Evolutionary conservation across 2,797 vertebrate species (phyloP).

Genomic region (Phylloscopus collybita): DNA sequence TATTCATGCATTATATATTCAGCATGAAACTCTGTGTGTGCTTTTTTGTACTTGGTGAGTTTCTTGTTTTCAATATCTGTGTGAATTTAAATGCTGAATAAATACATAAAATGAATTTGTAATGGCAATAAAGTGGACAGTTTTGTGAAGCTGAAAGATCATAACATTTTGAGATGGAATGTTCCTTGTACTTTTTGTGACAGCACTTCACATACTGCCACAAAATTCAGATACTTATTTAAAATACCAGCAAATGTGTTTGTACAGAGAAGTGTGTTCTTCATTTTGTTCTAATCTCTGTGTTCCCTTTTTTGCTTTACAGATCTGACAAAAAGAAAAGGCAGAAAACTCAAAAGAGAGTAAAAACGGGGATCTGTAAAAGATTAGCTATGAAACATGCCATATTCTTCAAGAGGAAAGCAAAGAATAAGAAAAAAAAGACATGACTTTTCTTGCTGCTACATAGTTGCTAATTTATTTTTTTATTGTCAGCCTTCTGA

Average conservation of each 20-base stretch:
- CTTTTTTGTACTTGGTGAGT: neutral
- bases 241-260: neutral
- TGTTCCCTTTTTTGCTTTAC: conserved; percentile 56
- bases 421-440: conserved; percentile 61
- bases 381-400: conserved; percentile 50
- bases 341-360: conserved; percentile 53
- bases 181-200: neutral
- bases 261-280: neutral
- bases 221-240: neutral
- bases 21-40: neutral
- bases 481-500: conserved; percentile 44
- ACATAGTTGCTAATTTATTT: neutral
- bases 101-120: neutral
- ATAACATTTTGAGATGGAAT: neutral
- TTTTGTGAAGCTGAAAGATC: neutral
- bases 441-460: conserved; percentile 30
- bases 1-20: neutral
- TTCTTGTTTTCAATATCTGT: neutral
- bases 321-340: conserved; percentile 68
- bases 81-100: neutral
- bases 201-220: neutral
- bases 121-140: neutral
- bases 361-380: conserved; percentile 25
- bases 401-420: conserved; percentile 42
- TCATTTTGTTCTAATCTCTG: conserved; percentile 38